Percentiles rank a stretch among this genome's conserved stretches.
These are phyloP conservation scores for Phyllotreta cruciferae DNA, from an alignment of 2,888 invertebrate genomes.

Conservation along the genomic window DNA sequence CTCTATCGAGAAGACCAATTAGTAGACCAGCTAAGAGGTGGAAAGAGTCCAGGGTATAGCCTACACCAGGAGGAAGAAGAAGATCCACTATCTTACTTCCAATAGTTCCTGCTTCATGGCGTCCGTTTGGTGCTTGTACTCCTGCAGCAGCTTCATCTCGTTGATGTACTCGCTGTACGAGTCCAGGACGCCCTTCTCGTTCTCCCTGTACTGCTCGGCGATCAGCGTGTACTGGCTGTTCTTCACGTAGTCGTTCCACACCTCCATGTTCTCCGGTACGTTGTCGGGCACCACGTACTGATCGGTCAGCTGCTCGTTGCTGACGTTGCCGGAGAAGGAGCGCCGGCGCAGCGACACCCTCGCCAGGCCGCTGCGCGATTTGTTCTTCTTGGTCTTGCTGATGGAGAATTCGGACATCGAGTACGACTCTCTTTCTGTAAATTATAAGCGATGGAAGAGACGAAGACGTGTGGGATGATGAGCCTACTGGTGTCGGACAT, in stretches of 20 bases:
- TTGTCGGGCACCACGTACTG: constrained; percentile 35
- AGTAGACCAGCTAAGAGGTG: too few species aligned
- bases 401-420: background rate
- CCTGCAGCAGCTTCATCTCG: constrained; percentile 36
- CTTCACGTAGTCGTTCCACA: constrained; percentile 37
- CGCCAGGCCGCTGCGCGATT: background rate
- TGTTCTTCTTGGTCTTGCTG: background rate
- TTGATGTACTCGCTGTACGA: constrained; percentile 35
- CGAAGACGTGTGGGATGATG: too few species aligned
- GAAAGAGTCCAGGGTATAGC: too few species aligned
- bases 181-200: constrained; percentile 37
- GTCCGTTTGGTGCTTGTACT: constrained; percentile 33
- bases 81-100: constrained; percentile 32
- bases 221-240: constrained; percentile 32
- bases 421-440: background rate
- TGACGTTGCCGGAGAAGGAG: background rate
- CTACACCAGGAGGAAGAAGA: too few species aligned
- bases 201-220: constrained; percentile 39
- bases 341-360: background rate
- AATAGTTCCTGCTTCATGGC: constrained; percentile 40
- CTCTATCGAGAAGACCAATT: too few species aligned
- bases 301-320: constrained; percentile 1
- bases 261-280: constrained; percentile 41
- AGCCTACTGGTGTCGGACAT: constrained; percentile 16
- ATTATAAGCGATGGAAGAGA: too few species aligned